Base-by-base conservation (phyloP, 1,140 invertebrate genomes). In the Bombus polaris region DNA sequence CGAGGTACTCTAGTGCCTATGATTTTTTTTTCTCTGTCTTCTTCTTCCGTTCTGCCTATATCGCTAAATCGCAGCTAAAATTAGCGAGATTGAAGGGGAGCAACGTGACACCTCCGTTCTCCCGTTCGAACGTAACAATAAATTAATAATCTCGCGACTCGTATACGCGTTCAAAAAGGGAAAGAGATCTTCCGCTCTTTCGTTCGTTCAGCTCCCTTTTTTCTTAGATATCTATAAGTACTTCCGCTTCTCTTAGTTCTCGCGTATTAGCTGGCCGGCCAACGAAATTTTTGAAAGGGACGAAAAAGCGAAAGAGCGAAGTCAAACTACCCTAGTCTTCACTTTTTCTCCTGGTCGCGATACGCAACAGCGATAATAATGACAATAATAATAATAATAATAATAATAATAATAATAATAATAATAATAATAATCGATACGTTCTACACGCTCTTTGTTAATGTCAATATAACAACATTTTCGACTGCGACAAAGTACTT, bases 1-100 rank as follows among this genome's bases (percentile, higher is more conserved):
- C 87, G 91, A 91, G 92, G 88, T 92, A 92, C 87, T 93, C 91
- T 93, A 91, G 90, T 93, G 92, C 86, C 91, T 92, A 91, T 92
- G 82, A 88, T 85, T 88, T 47, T 72, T 86, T 47, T 88, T 88
- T 89, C n/a, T 83, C 76, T 35, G 9, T 59, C 65, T 25, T 88
- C 73, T 59, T 70, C 44, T 89, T 89, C 77, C 87, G 78, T 89
- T 92, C 84, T 89, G 88, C 86, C 92, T 93, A 93, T 88, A 89
- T 91, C 89, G 91, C 91, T 93, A 93, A 86, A 91, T 89, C 90
- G 87, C 89, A 88, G 91, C 90, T 89, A 89, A 91, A 90, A 86
- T 86, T 66, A 85, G 81, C 81, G 84, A 86, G 86, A 88, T 76
- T 71, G 47, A 79, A 84, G 86, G 74, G 77, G 75, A 83, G 80